Evolutionary conservation across 1,140 invertebrate species (phyloP).

Genomic region (Dinothrombium tinctorium): DNA sequence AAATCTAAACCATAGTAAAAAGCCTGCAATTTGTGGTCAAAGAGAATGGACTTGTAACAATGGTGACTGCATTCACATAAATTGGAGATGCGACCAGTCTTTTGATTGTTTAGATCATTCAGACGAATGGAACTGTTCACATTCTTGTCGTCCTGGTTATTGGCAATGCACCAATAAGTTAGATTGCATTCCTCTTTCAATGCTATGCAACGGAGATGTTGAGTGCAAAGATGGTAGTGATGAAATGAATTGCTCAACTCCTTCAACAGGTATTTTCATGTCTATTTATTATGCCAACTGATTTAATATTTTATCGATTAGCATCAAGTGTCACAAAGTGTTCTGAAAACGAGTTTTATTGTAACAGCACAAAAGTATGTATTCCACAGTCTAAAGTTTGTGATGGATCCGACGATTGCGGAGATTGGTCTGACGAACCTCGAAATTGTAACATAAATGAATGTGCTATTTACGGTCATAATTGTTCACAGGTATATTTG

Average conservation of each 20-base stretch:
- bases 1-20: neutral
- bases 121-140: slow-evolving; percentile 16
- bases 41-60: neutral
- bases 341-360: neutral
- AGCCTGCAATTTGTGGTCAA: neutral
- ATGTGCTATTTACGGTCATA: neutral
- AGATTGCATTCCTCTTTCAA: slow-evolving; percentile 29
- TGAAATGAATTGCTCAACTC: neutral
- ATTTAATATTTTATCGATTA: too few relatives aligned
- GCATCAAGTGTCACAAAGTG: too few relatives aligned
- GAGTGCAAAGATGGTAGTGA: neutral
- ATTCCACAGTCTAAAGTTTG: neutral
- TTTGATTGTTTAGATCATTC: slow-evolving; percentile 18
- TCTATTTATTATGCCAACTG: too few relatives aligned
- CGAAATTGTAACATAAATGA: slow-evolving; percentile 20
- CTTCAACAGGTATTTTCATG: too few relatives aligned
- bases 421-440: slow-evolving; percentile 18
- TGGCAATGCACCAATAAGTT: too few relatives aligned
- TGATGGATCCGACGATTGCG: slow-evolving; percentile 28
- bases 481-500: neutral
- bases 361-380: neutral
- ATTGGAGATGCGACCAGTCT: neutral
- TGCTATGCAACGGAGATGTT: neutral
- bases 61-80: neutral
- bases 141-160: slow-evolving; percentile 30